Conservation (phyloP, 2,797 vertebrate genomes). For the Agapornis canus region DNA sequence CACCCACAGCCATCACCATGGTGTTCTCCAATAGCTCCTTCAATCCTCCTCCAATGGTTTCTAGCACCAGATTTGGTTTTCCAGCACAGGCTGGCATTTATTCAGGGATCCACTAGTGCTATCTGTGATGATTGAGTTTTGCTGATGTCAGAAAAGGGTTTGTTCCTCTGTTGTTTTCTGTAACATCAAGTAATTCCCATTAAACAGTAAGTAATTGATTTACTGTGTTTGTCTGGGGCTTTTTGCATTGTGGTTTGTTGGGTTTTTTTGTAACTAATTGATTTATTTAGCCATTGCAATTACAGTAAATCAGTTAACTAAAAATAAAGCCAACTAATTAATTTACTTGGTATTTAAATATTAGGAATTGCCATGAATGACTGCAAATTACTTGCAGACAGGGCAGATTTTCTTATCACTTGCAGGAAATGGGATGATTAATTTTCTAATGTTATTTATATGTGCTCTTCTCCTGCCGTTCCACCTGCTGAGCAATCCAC, state of each 20-base stretch:
- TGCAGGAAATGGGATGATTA: slow-evolving; percentile 21
- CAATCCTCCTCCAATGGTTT: not conserved
- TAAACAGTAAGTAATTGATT: slow-evolving; percentile 50
- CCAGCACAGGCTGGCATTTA: not conserved
- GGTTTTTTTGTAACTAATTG: not conserved
- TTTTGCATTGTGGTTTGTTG: not conserved
- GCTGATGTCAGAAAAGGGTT: slow-evolving; percentile 20
- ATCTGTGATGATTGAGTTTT: slow-evolving; percentile 5
- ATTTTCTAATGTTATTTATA: slow-evolving; percentile 17
- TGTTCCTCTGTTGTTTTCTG: slow-evolving; percentile 18
- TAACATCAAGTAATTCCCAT: not conserved
- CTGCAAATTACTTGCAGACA: slow-evolving; percentile 26
- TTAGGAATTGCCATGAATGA: not conserved
- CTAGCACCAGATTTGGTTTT: not conserved
- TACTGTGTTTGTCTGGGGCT: not conserved
- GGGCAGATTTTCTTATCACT: slow-evolving; percentile 29
- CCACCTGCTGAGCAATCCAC: not conserved
- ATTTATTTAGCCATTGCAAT: slow-evolving; percentile 36
- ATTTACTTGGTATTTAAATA: slow-evolving; percentile 45
- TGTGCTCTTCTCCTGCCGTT: not conserved
- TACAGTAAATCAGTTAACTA: slow-evolving; percentile 18
- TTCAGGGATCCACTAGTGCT: not conserved
- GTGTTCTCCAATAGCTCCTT: not conserved
- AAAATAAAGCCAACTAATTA: slow-evolving; percentile 48
- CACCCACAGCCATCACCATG: rapidly evolving